phyloP scores from a whole-genome alignment of 1,140 invertebrate species.

The Triops longicaudatus region DNA sequence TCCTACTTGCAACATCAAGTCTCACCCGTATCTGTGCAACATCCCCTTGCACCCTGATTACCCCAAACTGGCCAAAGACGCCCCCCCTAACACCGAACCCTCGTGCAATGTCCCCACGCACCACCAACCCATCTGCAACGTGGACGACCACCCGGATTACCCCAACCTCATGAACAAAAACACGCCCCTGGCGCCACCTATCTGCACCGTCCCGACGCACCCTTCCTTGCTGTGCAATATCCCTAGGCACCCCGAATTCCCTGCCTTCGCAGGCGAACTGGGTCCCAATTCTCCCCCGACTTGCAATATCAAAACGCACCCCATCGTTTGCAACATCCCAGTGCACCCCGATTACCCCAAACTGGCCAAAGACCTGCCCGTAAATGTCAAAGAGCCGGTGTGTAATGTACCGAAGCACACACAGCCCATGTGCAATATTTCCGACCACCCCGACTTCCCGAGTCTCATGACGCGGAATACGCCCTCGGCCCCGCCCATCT shows the following conservation, averaged over 20 bases:
- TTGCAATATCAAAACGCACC: conserved; percentile 4
- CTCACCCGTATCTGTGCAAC: conserved; percentile 26
- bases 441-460: conserved; percentile 24
- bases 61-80: conserved; percentile 18
- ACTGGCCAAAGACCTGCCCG: background rate
- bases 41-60: conserved; percentile 21
- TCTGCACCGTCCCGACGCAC: conserved; percentile 17
- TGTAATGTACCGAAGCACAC: conserved; percentile 21
- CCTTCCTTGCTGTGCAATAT: conserved; percentile 27
- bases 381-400: background rate
- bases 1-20: conserved; percentile 25
- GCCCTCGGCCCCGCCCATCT: conserved; percentile 17
- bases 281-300: background rate
- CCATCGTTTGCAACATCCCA: conserved; percentile 21
- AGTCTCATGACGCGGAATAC: conserved; percentile 16
- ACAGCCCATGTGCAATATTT: conserved; percentile 17
- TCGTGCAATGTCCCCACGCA: conserved; percentile 23
- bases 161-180: conserved; percentile 23
- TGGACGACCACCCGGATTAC: conserved; percentile 27
- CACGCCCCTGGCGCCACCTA: conserved; percentile 16
- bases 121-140: conserved; percentile 24
- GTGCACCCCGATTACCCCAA: conserved; percentile 25
- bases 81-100: conserved; percentile 16
- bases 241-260: conserved; percentile 27
- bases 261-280: conserved; percentile 20